Evolutionary conservation across 2,888 invertebrate species (phyloP), one percentile per base, ranked within the genome.

Genomic region (Drosophila barbarae): DNA sequence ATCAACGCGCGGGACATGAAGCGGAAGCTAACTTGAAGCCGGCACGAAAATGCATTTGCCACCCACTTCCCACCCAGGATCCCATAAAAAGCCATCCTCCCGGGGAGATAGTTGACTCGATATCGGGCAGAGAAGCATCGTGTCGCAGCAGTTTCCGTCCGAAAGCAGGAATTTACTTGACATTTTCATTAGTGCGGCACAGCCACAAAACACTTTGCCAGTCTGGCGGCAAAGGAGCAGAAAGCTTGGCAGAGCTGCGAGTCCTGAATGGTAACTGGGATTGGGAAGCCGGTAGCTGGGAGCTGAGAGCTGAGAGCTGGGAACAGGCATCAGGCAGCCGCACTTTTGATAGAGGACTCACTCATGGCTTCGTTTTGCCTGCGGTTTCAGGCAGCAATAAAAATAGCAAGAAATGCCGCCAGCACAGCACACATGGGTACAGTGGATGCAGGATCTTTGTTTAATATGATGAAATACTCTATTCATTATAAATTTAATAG

Each of bases 101-200:
- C 76, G 65, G 58, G 76, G 85, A 82, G 23, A 42, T 87, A 86
- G 86, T 87, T 87, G 87, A 87, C 85, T 84, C 87, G 86, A 87
- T 87, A 87, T 86, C 87, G 68, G 66, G 61, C 50, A 51, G 63
- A 46, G 13, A 23, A 23, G 42, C 56, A 49, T 56, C 55, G 36
- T 30, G 26, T 21, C n/a, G 35, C 49, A 44, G 38, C 65, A 47
- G 55, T 85, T 87, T 87, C 86, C 86, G 87, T 81, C 86, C 86
- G 73, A 87, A 85, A 87, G 80, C 86, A 87, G 87, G 86, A 87
- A 87, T 87, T 87, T 87, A 84, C 87, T 87, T 87, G 87, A 87
- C 87, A 87, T 87, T 87, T 87, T 87, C 88, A 87, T 87, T 86
- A 87, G 83, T 76, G 80, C 73, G 67, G 71, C 76, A 74, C 81